Conservation (phyloP, 2,797 vertebrate species). For the Bryconaethiops microstoma region DNA sequence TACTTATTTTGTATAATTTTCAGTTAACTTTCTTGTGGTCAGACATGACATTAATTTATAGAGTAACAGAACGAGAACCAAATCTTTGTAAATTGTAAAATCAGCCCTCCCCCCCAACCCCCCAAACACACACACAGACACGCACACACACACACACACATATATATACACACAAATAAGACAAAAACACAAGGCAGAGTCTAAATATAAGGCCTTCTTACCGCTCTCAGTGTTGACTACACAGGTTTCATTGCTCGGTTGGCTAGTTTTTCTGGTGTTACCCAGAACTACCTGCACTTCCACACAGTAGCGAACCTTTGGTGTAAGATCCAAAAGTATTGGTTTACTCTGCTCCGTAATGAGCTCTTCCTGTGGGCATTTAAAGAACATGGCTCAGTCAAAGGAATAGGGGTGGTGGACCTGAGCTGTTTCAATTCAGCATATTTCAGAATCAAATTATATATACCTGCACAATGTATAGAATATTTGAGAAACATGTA, state of each 20-base stretch:
- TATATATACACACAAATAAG: background rate
- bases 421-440: background rate
- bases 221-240: slow-evolving; percentile 52
- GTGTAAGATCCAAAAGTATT: slow-evolving; percentile 58
- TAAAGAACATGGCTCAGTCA: background rate
- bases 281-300: slow-evolving; percentile 56
- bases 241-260: slow-evolving; percentile 61
- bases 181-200: background rate
- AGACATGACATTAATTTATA: no score
- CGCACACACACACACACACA: no score
- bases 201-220: slow-evolving; percentile 32
- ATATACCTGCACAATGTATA: no score
- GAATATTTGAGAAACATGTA: no score
- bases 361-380: background rate
- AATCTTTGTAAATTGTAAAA: no score
- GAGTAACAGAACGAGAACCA: no score
- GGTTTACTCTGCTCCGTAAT: slow-evolving; percentile 46
- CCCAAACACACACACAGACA: background rate
- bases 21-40: no score
- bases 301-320: slow-evolving; percentile 68
- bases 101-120: no score
- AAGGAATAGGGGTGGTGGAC: background rate
- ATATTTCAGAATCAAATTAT: no score
- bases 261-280: background rate
- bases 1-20: no score